phyloP scores from a whole-genome alignment of 2,113 vertebrate species.

The Centropus unirufus region DNA sequence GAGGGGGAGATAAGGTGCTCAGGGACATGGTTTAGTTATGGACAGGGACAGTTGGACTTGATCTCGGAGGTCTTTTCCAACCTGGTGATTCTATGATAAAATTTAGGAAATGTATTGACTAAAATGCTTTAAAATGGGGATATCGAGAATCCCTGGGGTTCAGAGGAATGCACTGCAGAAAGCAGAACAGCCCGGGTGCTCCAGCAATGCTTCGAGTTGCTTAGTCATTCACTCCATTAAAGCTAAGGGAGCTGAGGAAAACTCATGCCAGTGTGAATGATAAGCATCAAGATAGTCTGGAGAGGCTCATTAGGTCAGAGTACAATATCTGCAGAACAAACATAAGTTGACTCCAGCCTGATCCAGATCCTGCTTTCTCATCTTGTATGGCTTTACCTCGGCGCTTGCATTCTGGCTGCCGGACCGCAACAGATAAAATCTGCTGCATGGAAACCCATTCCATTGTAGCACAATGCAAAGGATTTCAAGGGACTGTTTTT shows the following conservation, averaged over 20 bases:
- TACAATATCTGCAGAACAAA: background rate
- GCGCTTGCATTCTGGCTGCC: background rate
- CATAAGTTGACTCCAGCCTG: background rate
- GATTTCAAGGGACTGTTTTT: background rate
- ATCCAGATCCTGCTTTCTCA: background rate
- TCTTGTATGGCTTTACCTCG: background rate
- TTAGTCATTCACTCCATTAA: background rate
- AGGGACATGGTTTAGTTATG: too few relatives aligned
- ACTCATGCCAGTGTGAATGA: background rate
- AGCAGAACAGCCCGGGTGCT: background rate
- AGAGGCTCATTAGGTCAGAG: background rate
- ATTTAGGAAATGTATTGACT: background rate
- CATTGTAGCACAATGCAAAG: background rate
- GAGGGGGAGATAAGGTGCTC: too few relatives aligned
- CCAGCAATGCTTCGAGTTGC: background rate
- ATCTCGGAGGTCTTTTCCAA: too few relatives aligned
- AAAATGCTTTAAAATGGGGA: background rate
- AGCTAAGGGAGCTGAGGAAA: background rate
- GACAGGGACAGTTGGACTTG: too few relatives aligned
- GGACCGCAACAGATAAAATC: background rate
- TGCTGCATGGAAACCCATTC: background rate
- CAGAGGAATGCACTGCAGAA: background rate
- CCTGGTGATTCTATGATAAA: background rate
- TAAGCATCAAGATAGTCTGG: background rate
- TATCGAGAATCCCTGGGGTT: background rate